These are phyloP conservation scores for Umimayanthus chanpuru DNA, from an alignment of 92 coral and sea anemone species.

Conservation along the genomic window DNA sequence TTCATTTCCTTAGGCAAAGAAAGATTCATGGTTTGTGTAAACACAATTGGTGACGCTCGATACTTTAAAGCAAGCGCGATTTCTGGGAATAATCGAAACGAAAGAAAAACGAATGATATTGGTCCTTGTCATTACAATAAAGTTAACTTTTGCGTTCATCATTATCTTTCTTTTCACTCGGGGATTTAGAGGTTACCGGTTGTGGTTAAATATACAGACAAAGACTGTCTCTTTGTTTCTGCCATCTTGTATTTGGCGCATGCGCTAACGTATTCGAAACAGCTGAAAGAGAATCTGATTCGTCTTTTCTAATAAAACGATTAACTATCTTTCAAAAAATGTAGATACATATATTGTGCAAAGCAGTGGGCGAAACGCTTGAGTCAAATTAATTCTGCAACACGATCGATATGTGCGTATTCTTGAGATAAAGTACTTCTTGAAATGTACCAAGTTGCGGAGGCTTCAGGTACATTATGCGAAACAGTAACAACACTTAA, in stretches of 20 bases:
- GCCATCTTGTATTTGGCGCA: not conserved
- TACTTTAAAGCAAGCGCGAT: not conserved
- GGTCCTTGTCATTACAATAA: slow-evolving; percentile 4
- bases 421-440: not conserved
- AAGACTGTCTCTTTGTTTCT: not conserved
- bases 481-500: not conserved
- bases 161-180: slow-evolving; percentile 10
- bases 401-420: not conserved
- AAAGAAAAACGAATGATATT: not conserved
- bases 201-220: slow-evolving; percentile 16
- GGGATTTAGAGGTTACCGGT: slow-evolving; percentile 33
- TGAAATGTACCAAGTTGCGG: not conserved
- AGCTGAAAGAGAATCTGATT: slow-evolving; percentile 21
- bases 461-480: not conserved
- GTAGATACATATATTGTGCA: slow-evolving; percentile 17
- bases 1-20: slow-evolving; percentile 53
- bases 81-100: not conserved
- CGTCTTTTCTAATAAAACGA: slow-evolving; percentile 34
- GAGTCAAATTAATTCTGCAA: not conserved
- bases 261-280: slow-evolving; percentile 20
- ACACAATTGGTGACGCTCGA: slow-evolving; percentile 6
- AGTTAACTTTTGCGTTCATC: not conserved
- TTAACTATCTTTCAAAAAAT: not conserved
- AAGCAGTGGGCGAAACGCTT: slow-evolving; percentile 22
- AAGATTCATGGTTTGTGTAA: slow-evolving; percentile 42